Evolutionary conservation across 2,888 invertebrate genomes (phyloP).

Genomic region (Conops quadrifasciatus): DNA sequence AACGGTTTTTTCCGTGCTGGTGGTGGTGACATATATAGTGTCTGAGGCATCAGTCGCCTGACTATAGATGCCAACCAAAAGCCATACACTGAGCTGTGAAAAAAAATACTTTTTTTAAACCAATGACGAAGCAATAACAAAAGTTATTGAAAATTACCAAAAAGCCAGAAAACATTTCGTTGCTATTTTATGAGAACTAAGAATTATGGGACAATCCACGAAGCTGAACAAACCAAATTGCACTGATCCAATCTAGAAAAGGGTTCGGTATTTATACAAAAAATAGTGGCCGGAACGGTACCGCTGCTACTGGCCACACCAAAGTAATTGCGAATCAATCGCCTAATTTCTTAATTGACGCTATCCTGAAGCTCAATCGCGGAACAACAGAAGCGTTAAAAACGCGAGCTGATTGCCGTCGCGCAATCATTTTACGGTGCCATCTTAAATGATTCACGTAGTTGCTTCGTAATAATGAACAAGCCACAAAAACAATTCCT

Average conservation of each 20-base stretch:
- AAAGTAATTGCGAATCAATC: not conserved
- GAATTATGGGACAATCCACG: not conserved
- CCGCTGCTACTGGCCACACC: not conserved
- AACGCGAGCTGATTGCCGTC: not conserved
- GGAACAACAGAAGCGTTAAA: slow-evolving; percentile 3
- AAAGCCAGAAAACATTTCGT: slow-evolving; percentile 21
- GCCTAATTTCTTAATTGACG: not conserved
- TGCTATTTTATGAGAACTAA: not conserved
- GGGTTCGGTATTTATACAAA: slow-evolving; percentile 49
- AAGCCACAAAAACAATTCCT: slow-evolving; percentile 6
- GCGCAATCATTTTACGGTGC: not conserved
- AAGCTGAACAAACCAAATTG: slow-evolving; percentile 35
- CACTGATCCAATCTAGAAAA: slow-evolving; percentile 25
- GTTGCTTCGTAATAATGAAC: not conserved
- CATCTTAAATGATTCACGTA: slow-evolving; percentile 32
- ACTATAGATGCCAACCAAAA: slow-evolving; percentile 37
- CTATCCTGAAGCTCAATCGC: not conserved
- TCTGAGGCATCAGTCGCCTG: slow-evolving; percentile 32
- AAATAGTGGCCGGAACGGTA: not conserved
- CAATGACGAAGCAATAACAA: slow-evolving; percentile 1
- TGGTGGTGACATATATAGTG: slow-evolving; percentile 15
- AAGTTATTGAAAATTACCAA: slow-evolving; percentile 17
- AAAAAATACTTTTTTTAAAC: not conserved
- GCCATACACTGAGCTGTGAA: slow-evolving; percentile 28
- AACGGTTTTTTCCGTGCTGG: slow-evolving; percentile 44